Evolutionary conservation across 2,797 vertebrate species (phyloP), one percentile per base, ranked within the genome.

Genomic region (Gila robusta): DNA sequence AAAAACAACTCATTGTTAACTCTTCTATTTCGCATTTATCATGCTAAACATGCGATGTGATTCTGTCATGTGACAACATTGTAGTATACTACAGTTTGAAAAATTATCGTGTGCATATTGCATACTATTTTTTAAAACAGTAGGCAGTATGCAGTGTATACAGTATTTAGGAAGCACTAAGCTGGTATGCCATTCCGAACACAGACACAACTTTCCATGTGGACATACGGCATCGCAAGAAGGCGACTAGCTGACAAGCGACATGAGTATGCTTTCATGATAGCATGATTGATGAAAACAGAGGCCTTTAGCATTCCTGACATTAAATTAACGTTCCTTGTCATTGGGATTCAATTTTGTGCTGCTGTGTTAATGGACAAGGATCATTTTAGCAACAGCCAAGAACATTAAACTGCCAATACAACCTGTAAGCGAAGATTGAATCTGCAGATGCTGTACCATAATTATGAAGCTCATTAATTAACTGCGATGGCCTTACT

Each of bases 321-420:
- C 78, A 74, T 73, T 73, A 70, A 85, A 86, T 66, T 74, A 74
- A 73, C 44, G 28, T 81, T 74, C 70, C 84, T 72, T 23, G 23
- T 74, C 84, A 86, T 52, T 21, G 4, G 21, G 41, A 80, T 52
- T 67, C 8, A 49, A 86, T 81, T 81, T 62, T 54, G 74, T 44
- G 19, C 26, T 1, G 1, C 37, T 28, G 77, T 52, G 56, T 74
- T 81, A 86, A 80, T 74, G 70, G 69, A 85, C 84, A 81, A 85
- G 39, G 26, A 52, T 85, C 49, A 64, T 85, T 80, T 64, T 64
- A 73, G 54, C 26, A 80, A 73, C 84, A 12, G 70, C 76, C 39
- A 49, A 79, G 37, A 85, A 85, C 76, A 79, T 71, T 47, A 79
- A 85, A 71, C 83, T 79, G 52, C 39, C 76, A 71, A 81, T 67